Evolutionary conservation across 2,888 invertebrate genomes (phyloP).

Genomic region (Sphaerophoria taeniata): DNA sequence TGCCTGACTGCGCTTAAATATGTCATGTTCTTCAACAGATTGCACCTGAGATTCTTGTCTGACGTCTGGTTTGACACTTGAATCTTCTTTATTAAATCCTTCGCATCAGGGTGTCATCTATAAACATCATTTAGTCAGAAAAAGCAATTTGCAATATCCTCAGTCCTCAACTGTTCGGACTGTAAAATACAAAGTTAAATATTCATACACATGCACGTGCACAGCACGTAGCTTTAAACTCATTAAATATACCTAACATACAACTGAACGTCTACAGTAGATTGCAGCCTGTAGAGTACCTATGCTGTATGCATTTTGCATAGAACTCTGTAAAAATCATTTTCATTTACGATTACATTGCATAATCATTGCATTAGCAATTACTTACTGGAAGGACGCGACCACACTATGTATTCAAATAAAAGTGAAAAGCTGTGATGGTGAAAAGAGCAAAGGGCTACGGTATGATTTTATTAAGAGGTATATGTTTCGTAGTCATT

Average conservation of each 20-base stretch:
- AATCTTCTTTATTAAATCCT: too few species aligned
- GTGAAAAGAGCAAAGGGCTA: slow-evolving; percentile 59
- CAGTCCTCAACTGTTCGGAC: not conserved
- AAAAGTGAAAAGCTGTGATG: not conserved
- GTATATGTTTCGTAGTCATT: too few species aligned
- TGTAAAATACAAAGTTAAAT: not conserved
- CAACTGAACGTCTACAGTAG: not conserved
- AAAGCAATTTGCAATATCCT: slow-evolving; percentile 22
- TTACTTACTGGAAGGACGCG: slow-evolving; percentile 15
- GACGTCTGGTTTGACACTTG: too few species aligned
- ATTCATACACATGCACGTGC: not conserved
- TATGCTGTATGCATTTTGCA: too few species aligned
- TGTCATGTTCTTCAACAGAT: too few species aligned
- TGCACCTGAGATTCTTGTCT: too few species aligned
- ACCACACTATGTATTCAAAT: not conserved
- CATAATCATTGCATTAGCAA: slow-evolving; percentile 30
- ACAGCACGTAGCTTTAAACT: not conserved
- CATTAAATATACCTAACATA: not conserved
- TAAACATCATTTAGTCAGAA: slow-evolving; percentile 1
- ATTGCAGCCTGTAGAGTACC: too few species aligned
- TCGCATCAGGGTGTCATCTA: slow-evolving; percentile 42
- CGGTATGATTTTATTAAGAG: not conserved
- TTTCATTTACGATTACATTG: slow-evolving; percentile 19
- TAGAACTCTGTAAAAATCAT: slow-evolving; percentile 24
- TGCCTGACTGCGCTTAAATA: too few species aligned